Evolutionary conservation across 2,797 vertebrate species (phyloP), one percentile per base, ranked within the genome.

Genomic region (Percopsis omiscomaycus): DNA sequence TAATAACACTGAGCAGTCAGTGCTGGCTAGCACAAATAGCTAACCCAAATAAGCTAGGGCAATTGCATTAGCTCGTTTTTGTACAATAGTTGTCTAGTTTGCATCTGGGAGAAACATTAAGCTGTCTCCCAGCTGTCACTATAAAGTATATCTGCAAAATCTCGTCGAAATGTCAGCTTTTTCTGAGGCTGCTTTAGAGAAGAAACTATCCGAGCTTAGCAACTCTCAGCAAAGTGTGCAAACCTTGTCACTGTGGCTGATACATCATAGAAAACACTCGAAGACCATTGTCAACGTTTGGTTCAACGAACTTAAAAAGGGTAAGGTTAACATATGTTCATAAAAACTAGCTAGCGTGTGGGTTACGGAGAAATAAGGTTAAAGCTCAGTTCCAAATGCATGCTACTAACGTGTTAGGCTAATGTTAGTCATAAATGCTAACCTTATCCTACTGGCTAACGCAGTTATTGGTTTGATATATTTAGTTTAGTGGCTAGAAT

Each of bases 151-250:
- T 11, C 2, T 10, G 5, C 29, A 22, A 16, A 6, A 51, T 22
- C 59, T 52, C 64, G 77, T 69, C 87, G 91, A 90, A 71, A 94
- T 94, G 93, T 94, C 93, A 75, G 93, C 90, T 73, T 94, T 94
- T 83, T 94, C 93, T 37, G 93, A 93, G 78, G 86, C 85, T 61
- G 93, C 93, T 84, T 66, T 94, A 79, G 93, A 94, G 68, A 94
- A 94, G 88, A 94, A 94, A 89, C 83, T 94, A 30, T 90, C 90
- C 71, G 93, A 94, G 89, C 91, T 94, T 6, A 94, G 93, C 83
- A 94, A 94, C 90, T 94, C 93, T 1, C 93, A 94, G 78, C 93
- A 94, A 84, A 94, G 93, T 87, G 93, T 94, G 29, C 93, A 94
- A 75, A 94, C 93, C 2, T 48, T 94, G 75, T 93, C 92, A 3